phyloP scores from a whole-genome alignment of 2,888 invertebrate genomes.

The Chymomyza amoena region DNA sequence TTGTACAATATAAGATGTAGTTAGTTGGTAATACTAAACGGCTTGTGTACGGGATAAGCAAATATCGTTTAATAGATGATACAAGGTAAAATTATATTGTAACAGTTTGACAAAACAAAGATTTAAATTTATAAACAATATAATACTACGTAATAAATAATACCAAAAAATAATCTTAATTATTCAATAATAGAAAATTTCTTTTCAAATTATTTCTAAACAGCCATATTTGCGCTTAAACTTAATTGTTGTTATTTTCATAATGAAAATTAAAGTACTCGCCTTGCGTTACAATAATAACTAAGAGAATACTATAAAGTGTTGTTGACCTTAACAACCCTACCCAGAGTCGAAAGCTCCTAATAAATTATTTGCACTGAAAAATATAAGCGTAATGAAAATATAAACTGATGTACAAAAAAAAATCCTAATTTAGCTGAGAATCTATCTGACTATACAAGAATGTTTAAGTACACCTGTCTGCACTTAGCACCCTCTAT shows the following conservation, averaged over 20 bases:
- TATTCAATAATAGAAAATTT: slow-evolving; percentile 67
- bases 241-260: slow-evolving; percentile 78
- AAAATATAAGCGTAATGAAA: not conserved
- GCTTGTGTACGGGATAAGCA: not conserved
- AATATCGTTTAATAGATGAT: not conserved
- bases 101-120: slow-evolving; percentile 44
- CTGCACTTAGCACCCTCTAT: not conserved
- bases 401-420: not conserved
- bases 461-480: too few species aligned
- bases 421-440: not conserved
- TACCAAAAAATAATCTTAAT: slow-evolving; percentile 68
- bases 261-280: slow-evolving; percentile 68
- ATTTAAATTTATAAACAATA: slow-evolving; percentile 65
- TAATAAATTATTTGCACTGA: not conserved
- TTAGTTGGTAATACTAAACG: not conserved
- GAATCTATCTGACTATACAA: too few species aligned
- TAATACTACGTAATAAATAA: slow-evolving; percentile 67
- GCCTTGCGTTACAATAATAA: not conserved
- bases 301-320: not conserved
- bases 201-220: slow-evolving; percentile 78
- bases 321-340: not conserved
- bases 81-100: not conserved
- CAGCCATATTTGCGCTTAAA: slow-evolving; percentile 79
- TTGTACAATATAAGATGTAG: not conserved
- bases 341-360: not conserved